phyloP scores from a whole-genome alignment of 2,113 vertebrate species.

The Chinchilla lanigera region DNA sequence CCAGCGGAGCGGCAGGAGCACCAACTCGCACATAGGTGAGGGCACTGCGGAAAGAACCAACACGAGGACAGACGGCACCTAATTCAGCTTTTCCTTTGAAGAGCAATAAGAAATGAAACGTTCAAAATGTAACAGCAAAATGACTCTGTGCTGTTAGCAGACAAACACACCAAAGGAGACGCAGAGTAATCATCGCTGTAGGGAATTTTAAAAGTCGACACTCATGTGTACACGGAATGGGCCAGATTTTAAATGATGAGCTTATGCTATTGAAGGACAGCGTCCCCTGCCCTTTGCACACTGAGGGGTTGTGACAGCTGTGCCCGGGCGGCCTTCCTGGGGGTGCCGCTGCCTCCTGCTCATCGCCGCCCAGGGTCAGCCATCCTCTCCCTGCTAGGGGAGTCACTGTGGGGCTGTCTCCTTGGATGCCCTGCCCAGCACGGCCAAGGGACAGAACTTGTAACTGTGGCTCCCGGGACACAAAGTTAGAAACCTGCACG shows the following conservation, averaged over 20 bases:
- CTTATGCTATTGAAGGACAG: neutral
- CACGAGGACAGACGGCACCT: neutral
- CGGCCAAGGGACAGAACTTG: neutral
- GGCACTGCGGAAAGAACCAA: neutral
- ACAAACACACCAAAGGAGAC: neutral
- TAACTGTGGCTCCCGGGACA: neutral
- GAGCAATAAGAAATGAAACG: neutral
- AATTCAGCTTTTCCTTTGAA: neutral
- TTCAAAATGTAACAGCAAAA: neutral
- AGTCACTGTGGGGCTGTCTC: neutral
- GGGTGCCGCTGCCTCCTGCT: neutral
- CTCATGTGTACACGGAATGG: neutral
- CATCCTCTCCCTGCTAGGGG: neutral
- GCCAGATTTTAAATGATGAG: neutral
- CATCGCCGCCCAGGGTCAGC: neutral
- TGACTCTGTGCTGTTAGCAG: neutral
- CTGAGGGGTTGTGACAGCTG: neutral
- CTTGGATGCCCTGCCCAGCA: neutral
- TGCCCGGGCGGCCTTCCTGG: neutral
- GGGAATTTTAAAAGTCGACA: neutral
- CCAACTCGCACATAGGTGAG: neutral
- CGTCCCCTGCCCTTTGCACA: neutral
- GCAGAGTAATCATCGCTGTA: neutral
- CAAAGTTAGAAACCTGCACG: neutral
- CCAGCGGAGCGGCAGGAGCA: neutral